These are phyloP conservation scores for Apodemia zela DNA, from an alignment of 2,888 invertebrate genomes.

Conservation along the genomic window DNA sequence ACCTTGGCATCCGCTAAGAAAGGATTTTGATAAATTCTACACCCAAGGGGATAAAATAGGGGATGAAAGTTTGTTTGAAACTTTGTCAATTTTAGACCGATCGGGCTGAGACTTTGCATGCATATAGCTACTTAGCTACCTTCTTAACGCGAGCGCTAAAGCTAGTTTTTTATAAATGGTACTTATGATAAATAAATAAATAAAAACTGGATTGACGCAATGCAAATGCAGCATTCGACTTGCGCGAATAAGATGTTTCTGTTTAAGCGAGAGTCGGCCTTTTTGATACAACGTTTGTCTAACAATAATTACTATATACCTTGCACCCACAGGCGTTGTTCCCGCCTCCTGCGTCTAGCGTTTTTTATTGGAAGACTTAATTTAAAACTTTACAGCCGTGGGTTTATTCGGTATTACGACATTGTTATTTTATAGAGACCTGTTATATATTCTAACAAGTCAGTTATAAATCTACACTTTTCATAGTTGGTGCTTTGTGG, in stretches of 20 bases:
- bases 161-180: too few species aligned
- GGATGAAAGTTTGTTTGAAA: too few species aligned
- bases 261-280: constrained; percentile 56
- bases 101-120: too few species aligned
- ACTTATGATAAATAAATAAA: too few species aligned
- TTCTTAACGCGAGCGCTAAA: too few species aligned
- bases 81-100: too few species aligned
- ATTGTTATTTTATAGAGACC: constrained; percentile 2
- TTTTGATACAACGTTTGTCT: constrained; percentile 70
- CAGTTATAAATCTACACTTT: neutral
- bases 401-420: constrained; percentile 23
- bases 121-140: too few species aligned
- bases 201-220: too few species aligned
- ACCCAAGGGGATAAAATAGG: too few species aligned
- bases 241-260: constrained; percentile 47
- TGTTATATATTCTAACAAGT: neutral
- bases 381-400: constrained; percentile 39
- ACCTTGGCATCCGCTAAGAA: too few species aligned
- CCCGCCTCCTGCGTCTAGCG: constrained; percentile 38
- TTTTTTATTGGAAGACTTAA: constrained; percentile 46
- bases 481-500: too few species aligned
- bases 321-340: constrained; percentile 61
- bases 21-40: too few species aligned
- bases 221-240: neutral
- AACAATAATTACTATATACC: constrained; percentile 77